Percentiles rank a stretch among this genome's conserved stretches.
These are phyloP conservation scores for Temnopleurus reevesii DNA, from an alignment of 53 echinoderm and acorn worm genomes.

Conservation along the genomic window DNA sequence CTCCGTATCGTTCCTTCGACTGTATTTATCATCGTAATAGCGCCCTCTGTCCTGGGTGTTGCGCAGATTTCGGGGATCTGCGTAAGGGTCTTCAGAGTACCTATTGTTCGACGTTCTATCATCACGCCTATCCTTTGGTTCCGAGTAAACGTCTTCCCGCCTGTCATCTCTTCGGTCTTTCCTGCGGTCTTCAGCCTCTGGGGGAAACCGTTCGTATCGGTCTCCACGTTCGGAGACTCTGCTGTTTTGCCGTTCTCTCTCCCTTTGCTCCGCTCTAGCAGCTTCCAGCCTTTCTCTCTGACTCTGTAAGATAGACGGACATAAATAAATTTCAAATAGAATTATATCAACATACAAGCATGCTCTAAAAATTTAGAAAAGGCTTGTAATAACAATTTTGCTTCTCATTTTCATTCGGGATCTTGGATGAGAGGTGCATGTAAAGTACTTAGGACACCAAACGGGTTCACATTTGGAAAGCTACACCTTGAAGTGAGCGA, in stretches of 20 bases:
- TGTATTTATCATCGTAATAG: slow-evolving; percentile 41
- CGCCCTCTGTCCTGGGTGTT: slow-evolving; percentile 37
- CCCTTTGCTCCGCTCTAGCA: slow-evolving; percentile 62
- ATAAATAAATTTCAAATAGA: background rate
- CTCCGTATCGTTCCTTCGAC: slow-evolving; percentile 32
- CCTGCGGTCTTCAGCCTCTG: slow-evolving; percentile 61
- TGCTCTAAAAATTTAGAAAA: no score
- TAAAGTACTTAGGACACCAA: no score
- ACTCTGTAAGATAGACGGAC: slow-evolving; percentile 2
- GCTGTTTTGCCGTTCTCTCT: slow-evolving; percentile 46
- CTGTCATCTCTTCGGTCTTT: slow-evolving; percentile 54
- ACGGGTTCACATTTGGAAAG: no score
- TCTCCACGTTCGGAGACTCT: slow-evolving; percentile 67
- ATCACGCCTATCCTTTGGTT: slow-evolving; percentile 27
- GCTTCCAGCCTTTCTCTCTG: slow-evolving; percentile 45
- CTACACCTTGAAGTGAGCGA: no score
- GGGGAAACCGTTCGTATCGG: slow-evolving; percentile 43
- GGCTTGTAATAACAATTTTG: no score
- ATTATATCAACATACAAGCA: no score
- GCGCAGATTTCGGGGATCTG: slow-evolving; percentile 36
- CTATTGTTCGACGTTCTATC: slow-evolving; percentile 56
- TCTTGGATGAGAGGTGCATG: no score
- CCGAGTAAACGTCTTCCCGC: slow-evolving; percentile 49
- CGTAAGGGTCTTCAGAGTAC: slow-evolving; percentile 53
- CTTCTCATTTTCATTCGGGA: no score